Percentiles rank a stretch among this genome's conserved stretches.
Conservation (phyloP, 2,113 vertebrate genomes). For the Gavia stellata region DNA sequence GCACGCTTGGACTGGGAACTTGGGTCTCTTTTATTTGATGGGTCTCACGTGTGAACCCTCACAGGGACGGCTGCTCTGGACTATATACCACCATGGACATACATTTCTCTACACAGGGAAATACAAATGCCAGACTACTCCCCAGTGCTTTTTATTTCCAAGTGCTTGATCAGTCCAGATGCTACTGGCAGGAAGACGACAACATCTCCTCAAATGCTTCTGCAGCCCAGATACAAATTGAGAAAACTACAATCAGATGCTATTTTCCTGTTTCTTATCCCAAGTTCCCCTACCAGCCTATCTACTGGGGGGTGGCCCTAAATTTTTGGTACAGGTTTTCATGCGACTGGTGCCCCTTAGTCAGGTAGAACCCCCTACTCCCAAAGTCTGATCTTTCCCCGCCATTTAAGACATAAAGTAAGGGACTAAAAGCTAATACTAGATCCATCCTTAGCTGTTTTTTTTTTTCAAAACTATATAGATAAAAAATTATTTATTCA, state of each 20-base stretch:
- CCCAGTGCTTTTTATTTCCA: background rate
- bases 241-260: background rate
- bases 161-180: background rate
- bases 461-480: background rate
- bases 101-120: background rate
- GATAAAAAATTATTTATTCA: background rate
- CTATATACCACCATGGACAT: background rate
- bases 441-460: background rate
- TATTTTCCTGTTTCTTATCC: background rate
- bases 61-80: background rate
- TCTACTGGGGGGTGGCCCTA: background rate
- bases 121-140: background rate
- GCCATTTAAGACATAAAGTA: background rate
- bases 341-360: background rate
- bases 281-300: background rate
- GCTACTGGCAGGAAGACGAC: background rate
- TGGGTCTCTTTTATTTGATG: background rate
- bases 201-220: background rate
- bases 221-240: background rate
- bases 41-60: fast-evolving
- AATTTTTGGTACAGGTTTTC: background rate
- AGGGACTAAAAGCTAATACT: background rate
- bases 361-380: background rate
- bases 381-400: background rate
- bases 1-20: fast-evolving